These are phyloP conservation scores for Cotesia typhae DNA, from an alignment of 1,140 invertebrate species.

Conservation along the genomic window DNA sequence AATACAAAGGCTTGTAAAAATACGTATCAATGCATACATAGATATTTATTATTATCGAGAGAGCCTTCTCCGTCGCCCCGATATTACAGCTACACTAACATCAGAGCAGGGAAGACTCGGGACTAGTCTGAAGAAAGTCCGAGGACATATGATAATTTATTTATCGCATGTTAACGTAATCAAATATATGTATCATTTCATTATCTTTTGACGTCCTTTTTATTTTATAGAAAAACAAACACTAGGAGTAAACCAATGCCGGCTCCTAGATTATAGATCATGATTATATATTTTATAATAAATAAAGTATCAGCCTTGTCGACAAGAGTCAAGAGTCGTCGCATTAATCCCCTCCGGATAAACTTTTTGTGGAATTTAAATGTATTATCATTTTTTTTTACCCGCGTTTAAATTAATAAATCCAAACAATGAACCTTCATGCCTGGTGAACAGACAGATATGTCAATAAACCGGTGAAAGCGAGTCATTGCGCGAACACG, in stretches of 20 bases:
- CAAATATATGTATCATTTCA: background rate
- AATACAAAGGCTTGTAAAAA: no score
- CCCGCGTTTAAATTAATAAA: background rate
- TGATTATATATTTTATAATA: no score
- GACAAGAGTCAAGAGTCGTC: no score
- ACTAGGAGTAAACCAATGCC: no score
- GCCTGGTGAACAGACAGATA: slow-evolving; percentile 30
- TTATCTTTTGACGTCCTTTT: no score
- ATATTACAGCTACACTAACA: background rate
- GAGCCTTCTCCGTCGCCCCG: slow-evolving; percentile 10
- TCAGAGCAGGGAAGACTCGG: background rate
- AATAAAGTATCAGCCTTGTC: no score
- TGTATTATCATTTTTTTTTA: background rate
- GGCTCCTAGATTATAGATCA: no score
- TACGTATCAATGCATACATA: no score
- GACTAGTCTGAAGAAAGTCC: slow-evolving; percentile 12
- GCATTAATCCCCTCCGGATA: no score
- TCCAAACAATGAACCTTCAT: slow-evolving; percentile 30
- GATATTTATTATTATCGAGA: background rate
- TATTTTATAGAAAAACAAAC: no score
- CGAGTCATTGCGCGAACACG: slow-evolving; percentile 25
- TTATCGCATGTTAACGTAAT: background rate
- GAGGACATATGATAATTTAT: slow-evolving; percentile 20
- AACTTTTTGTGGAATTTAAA: no score
- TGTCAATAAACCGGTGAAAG: slow-evolving; percentile 36